These are phyloP conservation scores for Ischnura elegans DNA, from an alignment of 2,888 invertebrate species.

Conservation along the genomic window DNA sequence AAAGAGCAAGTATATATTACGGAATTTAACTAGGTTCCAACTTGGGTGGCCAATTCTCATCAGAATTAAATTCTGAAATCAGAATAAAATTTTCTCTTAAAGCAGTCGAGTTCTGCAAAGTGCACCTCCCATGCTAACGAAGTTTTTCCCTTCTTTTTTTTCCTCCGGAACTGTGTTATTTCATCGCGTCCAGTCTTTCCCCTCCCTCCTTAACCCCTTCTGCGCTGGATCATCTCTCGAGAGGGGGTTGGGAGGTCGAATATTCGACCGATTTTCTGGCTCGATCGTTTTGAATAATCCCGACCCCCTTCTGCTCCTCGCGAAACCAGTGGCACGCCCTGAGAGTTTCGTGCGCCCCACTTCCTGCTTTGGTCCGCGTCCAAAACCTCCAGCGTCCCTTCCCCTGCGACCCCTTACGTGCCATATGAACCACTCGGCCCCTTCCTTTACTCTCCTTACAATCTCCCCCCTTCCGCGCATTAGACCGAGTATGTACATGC, in stretches of 20 bases:
- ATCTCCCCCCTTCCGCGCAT: too few relatives aligned
- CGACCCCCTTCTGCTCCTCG: not conserved
- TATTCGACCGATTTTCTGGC: not conserved
- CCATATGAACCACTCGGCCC: not conserved
- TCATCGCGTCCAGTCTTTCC: not conserved
- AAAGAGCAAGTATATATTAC: too few relatives aligned
- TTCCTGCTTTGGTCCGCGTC: conserved; percentile 20
- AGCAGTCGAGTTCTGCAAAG: too few relatives aligned
- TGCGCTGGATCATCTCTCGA: not conserved
- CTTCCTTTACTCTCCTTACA: not conserved
- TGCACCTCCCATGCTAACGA: too few relatives aligned
- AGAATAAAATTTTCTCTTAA: too few relatives aligned
- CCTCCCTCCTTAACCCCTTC: not conserved
- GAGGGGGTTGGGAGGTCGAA: too few relatives aligned
- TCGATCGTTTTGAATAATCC: conserved; percentile 14
- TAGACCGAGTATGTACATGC: too few relatives aligned
- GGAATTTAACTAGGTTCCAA: too few relatives aligned
- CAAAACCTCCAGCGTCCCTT: not conserved
- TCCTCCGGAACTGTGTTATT: not conserved
- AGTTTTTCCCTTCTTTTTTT: not conserved
- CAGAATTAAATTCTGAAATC: too few relatives aligned
- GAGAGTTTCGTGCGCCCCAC: not conserved
- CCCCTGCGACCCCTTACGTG: not conserved
- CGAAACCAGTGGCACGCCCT: not conserved
- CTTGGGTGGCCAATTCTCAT: too few relatives aligned